These are phyloP conservation scores for Neodiprion virginianus DNA, from an alignment of 1,140 invertebrate genomes.

Conservation along the genomic window DNA sequence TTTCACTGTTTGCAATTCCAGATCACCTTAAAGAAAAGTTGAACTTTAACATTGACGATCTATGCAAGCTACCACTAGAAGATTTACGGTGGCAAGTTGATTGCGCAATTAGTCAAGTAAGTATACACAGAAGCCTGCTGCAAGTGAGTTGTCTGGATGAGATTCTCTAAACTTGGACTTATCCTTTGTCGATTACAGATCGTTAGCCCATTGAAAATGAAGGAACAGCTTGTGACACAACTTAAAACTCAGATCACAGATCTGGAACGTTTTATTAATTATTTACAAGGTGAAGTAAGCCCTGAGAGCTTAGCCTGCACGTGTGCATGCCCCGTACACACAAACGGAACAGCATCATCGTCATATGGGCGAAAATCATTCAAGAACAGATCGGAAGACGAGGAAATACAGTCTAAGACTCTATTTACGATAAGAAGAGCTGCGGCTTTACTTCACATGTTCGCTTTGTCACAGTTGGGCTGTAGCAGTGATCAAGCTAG, in stretches of 20 bases:
- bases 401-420: conserved; percentile 62
- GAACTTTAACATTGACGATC: conserved; percentile 78
- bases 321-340: conserved; percentile 71
- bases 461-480: conserved; percentile 90
- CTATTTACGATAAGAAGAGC: conserved; percentile 83
- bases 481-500: conserved; percentile 78
- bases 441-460: conserved; percentile 88
- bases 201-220: conserved; percentile 93
- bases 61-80: conserved; percentile 74
- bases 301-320: conserved; percentile 64
- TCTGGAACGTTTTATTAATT: conserved; percentile 95
- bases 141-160: too few relatives aligned
- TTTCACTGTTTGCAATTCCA: conserved; percentile 34
- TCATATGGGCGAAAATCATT: conserved; percentile 48
- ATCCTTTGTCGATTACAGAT: conserved; percentile 69
- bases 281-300: conserved; percentile 83
- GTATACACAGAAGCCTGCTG: conserved; percentile 24
- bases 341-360: conserved; percentile 35
- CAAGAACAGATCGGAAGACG: conserved; percentile 39
- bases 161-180: neutral
- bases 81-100: conserved; percentile 83
- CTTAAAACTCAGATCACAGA: conserved; percentile 97
- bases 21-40: conserved; percentile 80
- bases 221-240: conserved; percentile 93
- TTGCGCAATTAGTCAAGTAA: conserved; percentile 74